A percentile compares a stretch with the other conserved stretches of the same genome.
phyloP scores from a whole-genome alignment of 2,797 vertebrate species.

The Sorex maritimensis region DNA sequence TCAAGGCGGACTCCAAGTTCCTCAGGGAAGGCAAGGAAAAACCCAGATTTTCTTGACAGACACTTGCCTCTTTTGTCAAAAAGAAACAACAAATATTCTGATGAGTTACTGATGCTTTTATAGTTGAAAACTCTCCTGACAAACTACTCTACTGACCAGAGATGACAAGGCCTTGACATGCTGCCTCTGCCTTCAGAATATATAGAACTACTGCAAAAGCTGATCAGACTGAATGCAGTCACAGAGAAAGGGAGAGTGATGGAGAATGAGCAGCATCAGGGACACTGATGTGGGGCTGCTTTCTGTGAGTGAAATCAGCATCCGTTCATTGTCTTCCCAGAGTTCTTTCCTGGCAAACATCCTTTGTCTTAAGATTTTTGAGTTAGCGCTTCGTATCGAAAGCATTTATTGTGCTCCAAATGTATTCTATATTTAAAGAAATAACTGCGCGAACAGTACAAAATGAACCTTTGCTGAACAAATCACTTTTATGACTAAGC shows the following conservation, averaged over 20 bases:
- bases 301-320: conserved; percentile 71
- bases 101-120: conserved; percentile 87
- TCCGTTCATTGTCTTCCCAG: conserved; percentile 46
- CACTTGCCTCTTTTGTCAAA: conserved; percentile 85
- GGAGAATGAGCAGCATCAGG: background rate
- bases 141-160: conserved; percentile 88
- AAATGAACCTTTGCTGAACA: conserved; percentile 81
- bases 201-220: conserved; percentile 79
- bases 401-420: conserved; percentile 64
- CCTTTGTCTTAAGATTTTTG: conserved; percentile 72
- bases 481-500: conserved; percentile 80
- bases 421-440: conserved; percentile 80
- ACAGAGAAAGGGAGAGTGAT: conserved; percentile 1
- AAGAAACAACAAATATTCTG: conserved; percentile 87
- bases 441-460: conserved; percentile 63
- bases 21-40: conserved; percentile 75
- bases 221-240: conserved; percentile 19
- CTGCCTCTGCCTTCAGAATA: conserved; percentile 81
- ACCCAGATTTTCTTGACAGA: conserved; percentile 85
- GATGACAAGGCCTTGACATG: conserved; percentile 86
- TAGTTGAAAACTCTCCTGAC: conserved; percentile 87
- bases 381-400: conserved; percentile 78
- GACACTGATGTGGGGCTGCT: background rate
- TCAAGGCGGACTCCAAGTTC: conserved; percentile 47
- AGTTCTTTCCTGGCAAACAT: conserved; percentile 41